Evolutionary conservation across 1,140 invertebrate genomes (phyloP), one percentile per base, ranked within the genome.

Genomic region (Drosophila melanica): DNA sequence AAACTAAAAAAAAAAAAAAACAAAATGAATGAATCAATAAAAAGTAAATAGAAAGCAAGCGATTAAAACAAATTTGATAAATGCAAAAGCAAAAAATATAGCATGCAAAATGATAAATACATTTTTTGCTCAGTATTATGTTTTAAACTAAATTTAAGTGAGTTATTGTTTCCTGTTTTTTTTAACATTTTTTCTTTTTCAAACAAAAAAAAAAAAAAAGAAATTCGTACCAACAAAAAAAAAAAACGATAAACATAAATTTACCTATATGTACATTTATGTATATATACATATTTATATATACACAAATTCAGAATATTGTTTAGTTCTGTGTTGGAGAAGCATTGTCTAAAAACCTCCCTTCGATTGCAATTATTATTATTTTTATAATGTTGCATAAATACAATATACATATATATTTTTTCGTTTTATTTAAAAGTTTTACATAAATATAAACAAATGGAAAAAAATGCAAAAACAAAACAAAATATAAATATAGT

Each of bases 71-170:
- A 77, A 58, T 60, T 60, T 39, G 48, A 62, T 63, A 72, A 65
- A 67, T 76, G 65, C 65, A 69, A 77, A 86, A 78, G 81, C 70
- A 86, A 86, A 77, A 77, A 86, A 90, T 77, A 55, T 74, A 74
- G 64, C 70, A 79, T 78, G 73, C 76, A 85, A 81, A 90, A 74
- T 79, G 70, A 82, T 71, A 71, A 65, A 87, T 77, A 82, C 79
- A 84, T 87, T 87, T 90, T 90, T 90, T 90, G 87, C 87, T 90
- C 87, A 90, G 87, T 90, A 90, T 90, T 90, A 90, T 90, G 81
- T 90, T 90, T 82, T 90, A 90, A 90, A 90, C 71, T 87, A 81
- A 75, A 86, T 78, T 84, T 90, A 90, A 90, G 87, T 74, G 87
- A 87, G 82, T 90, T 90, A 78, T 84, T 90, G 87, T 90, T 90